phyloP scores from a whole-genome alignment of 1,140 invertebrate species.

The Acromyrmex heyeri region DNA sequence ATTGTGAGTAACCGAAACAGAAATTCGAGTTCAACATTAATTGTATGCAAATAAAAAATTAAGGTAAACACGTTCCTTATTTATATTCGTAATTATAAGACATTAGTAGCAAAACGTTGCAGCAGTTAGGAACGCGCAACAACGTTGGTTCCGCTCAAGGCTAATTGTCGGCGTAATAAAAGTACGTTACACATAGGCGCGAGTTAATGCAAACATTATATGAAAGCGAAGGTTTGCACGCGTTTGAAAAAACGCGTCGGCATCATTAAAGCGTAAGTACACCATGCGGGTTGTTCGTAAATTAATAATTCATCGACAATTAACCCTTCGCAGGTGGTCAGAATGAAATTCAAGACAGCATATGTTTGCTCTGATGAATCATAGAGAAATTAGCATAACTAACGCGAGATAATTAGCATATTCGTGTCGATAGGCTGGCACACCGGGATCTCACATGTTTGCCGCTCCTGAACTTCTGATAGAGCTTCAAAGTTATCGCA shows the following conservation, averaged over 20 bases:
- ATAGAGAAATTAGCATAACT: conserved; percentile 84
- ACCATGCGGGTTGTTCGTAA: conserved; percentile 58
- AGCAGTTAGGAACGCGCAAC: neutral
- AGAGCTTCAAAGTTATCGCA: conserved; percentile 35
- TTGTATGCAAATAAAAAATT: neutral
- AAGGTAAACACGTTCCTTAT: neutral
- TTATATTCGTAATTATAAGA: neutral
- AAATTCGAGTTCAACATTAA: conserved; percentile 17
- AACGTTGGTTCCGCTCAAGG: neutral
- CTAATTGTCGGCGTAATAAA: conserved; percentile 16
- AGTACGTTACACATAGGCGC: conserved; percentile 16
- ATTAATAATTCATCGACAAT: conserved; percentile 83
- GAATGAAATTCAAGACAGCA: conserved; percentile 80
- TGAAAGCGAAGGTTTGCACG: conserved; percentile 28
- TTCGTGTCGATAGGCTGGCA: conserved; percentile 77
- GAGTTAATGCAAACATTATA: conserved; percentile 31
- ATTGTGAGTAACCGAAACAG: neutral
- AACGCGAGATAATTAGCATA: conserved; percentile 83
- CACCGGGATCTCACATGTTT: conserved; percentile 74
- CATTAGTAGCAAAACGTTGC: neutral
- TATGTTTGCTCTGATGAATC: conserved; percentile 84
- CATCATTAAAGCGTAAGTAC: conserved; percentile 59
- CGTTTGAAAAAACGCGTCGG: conserved; percentile 30
- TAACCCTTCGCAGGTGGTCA: conserved; percentile 83
- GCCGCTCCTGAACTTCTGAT: conserved; percentile 64